A percentile compares a stretch with the other conserved stretches of the same genome.
Conservation (phyloP, 2,888 invertebrate genomes). For the Rhingia campestris region DNA sequence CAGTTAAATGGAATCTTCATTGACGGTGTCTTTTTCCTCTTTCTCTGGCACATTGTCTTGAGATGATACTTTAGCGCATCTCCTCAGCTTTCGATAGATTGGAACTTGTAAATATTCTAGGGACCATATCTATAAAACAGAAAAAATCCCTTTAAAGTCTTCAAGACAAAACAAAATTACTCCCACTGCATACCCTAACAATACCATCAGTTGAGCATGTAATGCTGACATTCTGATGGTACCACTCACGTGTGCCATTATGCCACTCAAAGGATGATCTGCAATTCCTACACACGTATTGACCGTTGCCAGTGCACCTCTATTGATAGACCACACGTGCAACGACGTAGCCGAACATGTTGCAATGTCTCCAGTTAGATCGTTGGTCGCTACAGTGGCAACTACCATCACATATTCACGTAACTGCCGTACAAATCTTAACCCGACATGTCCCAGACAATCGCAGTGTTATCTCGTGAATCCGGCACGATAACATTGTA, state of each 20-base stretch:
- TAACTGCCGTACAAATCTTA: slow-evolving; percentile 95
- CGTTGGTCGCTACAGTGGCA: slow-evolving; percentile 97
- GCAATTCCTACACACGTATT: slow-evolving; percentile 95
- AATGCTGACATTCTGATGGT: slow-evolving; percentile 97
- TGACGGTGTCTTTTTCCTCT: slow-evolving; percentile 76
- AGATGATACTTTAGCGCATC: slow-evolving; percentile 83
- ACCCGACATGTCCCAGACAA: slow-evolving; percentile 97
- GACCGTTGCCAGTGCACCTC: slow-evolving; percentile 93
- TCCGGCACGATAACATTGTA: slow-evolving; percentile 98
- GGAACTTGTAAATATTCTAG: slow-evolving; percentile 96
- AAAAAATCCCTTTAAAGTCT: background rate
- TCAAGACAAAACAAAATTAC: background rate
- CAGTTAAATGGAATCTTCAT: slow-evolving; percentile 78
- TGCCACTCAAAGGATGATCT: slow-evolving; percentile 95
- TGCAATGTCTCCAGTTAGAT: slow-evolving; percentile 98
- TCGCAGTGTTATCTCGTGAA: slow-evolving; percentile 95
- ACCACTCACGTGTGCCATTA: slow-evolving; percentile 99
- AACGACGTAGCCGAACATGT: slow-evolving; percentile 98
- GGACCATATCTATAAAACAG: slow-evolving; percentile 92
- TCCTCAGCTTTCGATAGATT: slow-evolving; percentile 81
- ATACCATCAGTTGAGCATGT: slow-evolving; percentile 99
- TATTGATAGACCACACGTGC: slow-evolving; percentile 98
- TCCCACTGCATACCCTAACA: slow-evolving; percentile 87
- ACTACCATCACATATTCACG: slow-evolving; percentile 92
- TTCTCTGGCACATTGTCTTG: slow-evolving; percentile 83